Evolutionary conservation across 2,888 invertebrate species (phyloP).

Genomic region (Matsumyia berberina): DNA sequence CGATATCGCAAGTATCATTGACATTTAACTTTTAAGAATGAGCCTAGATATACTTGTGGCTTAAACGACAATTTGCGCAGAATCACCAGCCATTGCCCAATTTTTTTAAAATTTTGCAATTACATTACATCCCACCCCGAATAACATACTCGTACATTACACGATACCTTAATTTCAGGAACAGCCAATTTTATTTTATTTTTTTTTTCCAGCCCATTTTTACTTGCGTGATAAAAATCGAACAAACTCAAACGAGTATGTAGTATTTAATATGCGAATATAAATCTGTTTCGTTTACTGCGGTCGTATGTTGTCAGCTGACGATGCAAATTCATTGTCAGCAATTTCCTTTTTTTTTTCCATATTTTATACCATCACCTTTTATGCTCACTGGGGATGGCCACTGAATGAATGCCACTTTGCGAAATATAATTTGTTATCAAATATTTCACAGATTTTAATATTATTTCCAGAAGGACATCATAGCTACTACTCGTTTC

Average conservation of each 20-base stretch:
- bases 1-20: too few relatives aligned
- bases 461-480: conserved; percentile 7
- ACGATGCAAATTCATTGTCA: conserved; percentile 38
- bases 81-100: too few relatives aligned
- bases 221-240: background rate
- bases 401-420: conserved; percentile 48
- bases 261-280: conserved; percentile 16
- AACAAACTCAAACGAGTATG: background rate
- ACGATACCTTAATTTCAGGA: conserved; percentile 17
- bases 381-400: background rate
- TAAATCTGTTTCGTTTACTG: conserved; percentile 22
- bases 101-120: background rate
- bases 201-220: background rate
- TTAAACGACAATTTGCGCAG: background rate
- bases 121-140: background rate
- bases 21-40: background rate
- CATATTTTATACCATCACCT: conserved; percentile 12
- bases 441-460: conserved; percentile 25
- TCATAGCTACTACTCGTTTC: conserved; percentile 21
- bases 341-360: conserved; percentile 17
- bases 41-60: background rate
- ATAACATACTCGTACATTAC: background rate
- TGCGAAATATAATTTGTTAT: conserved; percentile 14
- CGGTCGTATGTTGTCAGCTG: conserved; percentile 24
- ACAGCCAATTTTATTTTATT: conserved; percentile 8